Base-by-base conservation (phyloP, 2,797 vertebrate genomes). In the Taeniopygia guttata region DNA sequence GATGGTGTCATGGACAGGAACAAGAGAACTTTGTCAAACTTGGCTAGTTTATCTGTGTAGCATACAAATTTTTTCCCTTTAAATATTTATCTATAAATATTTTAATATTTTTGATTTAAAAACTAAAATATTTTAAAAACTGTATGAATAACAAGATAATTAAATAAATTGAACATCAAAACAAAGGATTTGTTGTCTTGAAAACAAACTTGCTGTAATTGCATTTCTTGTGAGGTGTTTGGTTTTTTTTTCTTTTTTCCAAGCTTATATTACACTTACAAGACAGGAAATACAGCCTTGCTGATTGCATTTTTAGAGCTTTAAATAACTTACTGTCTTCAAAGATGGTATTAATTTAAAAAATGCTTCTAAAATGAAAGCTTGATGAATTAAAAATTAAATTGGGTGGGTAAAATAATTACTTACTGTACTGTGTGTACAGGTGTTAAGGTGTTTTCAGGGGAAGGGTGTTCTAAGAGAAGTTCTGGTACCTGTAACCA, bases 221-320 rank as follows among this genome's bases (percentile, higher is more conserved):
- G 19, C 7, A 69, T 43, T 87, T 89, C 69, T 94, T 91, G 32
- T 69, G 66, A 55, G 14, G 1, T 18, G n/a, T n/a, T n/a, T n/a
- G n/a, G n/a, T 70, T 73, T 80, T 73, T 70, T 84, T 77, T 54
- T 1, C 4, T 69, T 80, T 79, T 52, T 7, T 67, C 45, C 14
- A 32, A 78, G 69, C 25, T 86, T 80, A 30, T 56, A 48, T 93
- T 95, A 94, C 68, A 86, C 55, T 86, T 85, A 59, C 22, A 67
- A 60, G 74, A 79, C 93, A 90, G 87, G 95, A 96, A 96, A 94
- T 87, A 51, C 59, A 58, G 52, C 45, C 68, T 86, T 88, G 64
- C 72, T 92, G 89, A 91, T 93, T 89, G 78, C 11, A 3, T 69
- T 74, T 93, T 85, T 42, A 36, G 16, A 67, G 11, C 14, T 72